These are phyloP conservation scores for Bovichtus variegatus DNA, from an alignment of 2,797 vertebrate species.

Conservation along the genomic window DNA sequence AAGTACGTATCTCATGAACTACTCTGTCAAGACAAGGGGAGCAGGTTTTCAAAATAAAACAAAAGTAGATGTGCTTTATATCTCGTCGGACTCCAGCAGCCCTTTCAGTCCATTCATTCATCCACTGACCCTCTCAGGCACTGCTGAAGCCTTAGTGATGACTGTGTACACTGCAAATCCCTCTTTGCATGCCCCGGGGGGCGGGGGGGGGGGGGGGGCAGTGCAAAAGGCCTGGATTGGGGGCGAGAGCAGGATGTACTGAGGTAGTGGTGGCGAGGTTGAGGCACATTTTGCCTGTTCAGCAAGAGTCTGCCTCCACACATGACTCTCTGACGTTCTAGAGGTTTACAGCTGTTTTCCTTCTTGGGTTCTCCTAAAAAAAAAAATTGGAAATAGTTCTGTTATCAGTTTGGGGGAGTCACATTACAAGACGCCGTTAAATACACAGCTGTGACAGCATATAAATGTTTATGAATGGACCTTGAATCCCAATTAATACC, in stretches of 20 bases:
- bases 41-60: background rate
- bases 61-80: background rate
- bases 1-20: background rate
- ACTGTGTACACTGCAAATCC: conserved; percentile 84
- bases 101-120: conserved; percentile 28
- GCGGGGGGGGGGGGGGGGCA: conserved; percentile 64
- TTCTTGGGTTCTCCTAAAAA: background rate
- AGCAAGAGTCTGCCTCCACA: conserved; percentile 67
- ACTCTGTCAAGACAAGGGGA: background rate
- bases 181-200: conserved; percentile 79
- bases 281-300: conserved; percentile 80
- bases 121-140: conserved; percentile 42
- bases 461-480: background rate
- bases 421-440: background rate
- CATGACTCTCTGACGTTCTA: background rate
- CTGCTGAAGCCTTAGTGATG: conserved; percentile 77
- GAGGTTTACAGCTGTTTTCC: background rate
- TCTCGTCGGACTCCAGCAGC: background rate
- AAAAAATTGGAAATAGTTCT: background rate
- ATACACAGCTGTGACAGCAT: background rate
- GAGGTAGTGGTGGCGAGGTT: conserved; percentile 26
- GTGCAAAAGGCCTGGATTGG: conserved; percentile 50
- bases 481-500: background rate
- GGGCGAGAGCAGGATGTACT: conserved; percentile 52
- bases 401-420: background rate